Base-by-base conservation (phyloP, 2,888 invertebrate genomes). In the Metacarcinus magister region DNA sequence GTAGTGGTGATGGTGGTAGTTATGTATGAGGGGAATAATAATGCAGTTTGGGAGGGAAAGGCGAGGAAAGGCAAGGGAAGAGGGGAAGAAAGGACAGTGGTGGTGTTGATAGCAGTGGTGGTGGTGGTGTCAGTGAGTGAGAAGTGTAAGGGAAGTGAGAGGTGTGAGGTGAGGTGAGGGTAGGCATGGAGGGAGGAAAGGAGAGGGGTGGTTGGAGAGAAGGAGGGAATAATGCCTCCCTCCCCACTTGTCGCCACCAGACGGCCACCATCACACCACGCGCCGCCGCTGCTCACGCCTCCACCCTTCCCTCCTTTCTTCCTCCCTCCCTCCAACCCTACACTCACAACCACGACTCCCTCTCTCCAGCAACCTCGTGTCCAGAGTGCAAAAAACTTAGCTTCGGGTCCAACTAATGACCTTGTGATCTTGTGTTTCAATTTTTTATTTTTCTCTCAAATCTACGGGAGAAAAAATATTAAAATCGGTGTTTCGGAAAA, bases 191-290 rank as follows among this genome's bases (percentile, higher is more conserved):
- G 75, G 28, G 75, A n/a, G 75, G 7, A 75, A 75, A n/a, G 75
- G 28, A 4, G 28, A 75, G 75, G n/a, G 75, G n/a, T 75, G 75
- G 87, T 39, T 13, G 87, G 32, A 87, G 39, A 54, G 92, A 43
- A 54, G 92, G 60, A 87, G 87, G 32, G 87, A 60, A 87, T 39
- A 87, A 32, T 2, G 13, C 87, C 32, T 87, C 87, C 87, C 87
- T 87, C 87, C 39, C 87, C 87, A 87, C 87, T 87, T 87, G 87
- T 87, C 87, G 39, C 87, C 32, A 87, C 32, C 87, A 87, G 39
- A 87, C 87, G 39, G 32, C 39, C 87, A 67, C 67, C 67, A 87
- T n/a, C 87, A 87, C 32, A 39, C 39, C 87, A 19, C 87, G 87
- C 87, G 87, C 87, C 75, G 75, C 10, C 75, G 75, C 75, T 28